Evolutionary conservation across 2,113 vertebrate species (phyloP).

Genomic region (Seriola quinqueradiata): DNA sequence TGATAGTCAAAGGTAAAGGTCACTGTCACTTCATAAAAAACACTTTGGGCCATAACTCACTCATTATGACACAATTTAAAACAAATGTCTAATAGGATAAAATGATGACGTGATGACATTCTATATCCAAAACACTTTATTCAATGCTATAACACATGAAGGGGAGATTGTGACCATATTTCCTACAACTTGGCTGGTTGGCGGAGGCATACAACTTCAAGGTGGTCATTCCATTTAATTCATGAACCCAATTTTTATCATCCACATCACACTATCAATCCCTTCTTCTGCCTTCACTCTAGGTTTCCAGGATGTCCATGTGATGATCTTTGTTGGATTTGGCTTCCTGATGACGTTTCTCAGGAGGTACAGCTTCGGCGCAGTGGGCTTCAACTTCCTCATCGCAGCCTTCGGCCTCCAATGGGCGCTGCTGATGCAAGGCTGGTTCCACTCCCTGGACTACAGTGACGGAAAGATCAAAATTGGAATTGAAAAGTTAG

Average conservation of each 20-base stretch:
- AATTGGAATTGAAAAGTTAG: constrained; percentile 91
- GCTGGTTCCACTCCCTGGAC: constrained; percentile 91
- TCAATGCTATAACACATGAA: too few relatives aligned
- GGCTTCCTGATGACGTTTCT: constrained; percentile 99
- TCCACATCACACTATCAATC: not conserved
- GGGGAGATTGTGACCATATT: too few relatives aligned
- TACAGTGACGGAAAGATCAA: constrained; percentile 85
- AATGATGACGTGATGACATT: too few relatives aligned
- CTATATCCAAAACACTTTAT: too few relatives aligned
- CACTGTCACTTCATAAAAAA: too few relatives aligned
- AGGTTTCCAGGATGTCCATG: constrained; percentile 99
- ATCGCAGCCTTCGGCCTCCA: constrained; percentile 95
- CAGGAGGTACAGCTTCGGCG: constrained; percentile 93
- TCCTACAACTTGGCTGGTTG: too few relatives aligned
- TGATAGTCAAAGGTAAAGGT: too few relatives aligned
- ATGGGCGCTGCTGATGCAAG: constrained; percentile 97
- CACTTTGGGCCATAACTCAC: too few relatives aligned
- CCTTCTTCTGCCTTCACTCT: constrained; percentile 5
- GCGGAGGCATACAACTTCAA: too few relatives aligned
- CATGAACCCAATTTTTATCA: not conserved
- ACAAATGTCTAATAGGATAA: too few relatives aligned
- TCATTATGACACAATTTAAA: too few relatives aligned
- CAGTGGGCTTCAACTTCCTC: constrained; percentile 96
- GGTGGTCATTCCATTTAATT: not conserved
- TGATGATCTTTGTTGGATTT: constrained; percentile 98